Percentiles rank a stretch among this genome's conserved stretches.
These are phyloP conservation scores for Peromyscus maniculatus DNA, from an alignment of 2,113 vertebrate species.

Conservation along the genomic window DNA sequence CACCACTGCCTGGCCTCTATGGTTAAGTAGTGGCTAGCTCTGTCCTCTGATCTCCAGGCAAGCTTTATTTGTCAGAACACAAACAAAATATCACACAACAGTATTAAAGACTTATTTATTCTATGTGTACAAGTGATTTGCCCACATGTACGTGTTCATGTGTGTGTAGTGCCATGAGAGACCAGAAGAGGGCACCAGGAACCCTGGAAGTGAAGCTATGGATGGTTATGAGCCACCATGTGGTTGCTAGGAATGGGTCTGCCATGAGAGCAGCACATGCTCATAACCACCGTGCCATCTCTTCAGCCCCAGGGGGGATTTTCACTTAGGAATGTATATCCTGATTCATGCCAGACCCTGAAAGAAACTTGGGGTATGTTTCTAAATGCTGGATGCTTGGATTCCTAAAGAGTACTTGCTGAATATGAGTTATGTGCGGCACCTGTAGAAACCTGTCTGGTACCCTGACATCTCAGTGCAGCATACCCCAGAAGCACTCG, in stretches of 20 bases:
- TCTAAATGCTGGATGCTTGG: not conserved
- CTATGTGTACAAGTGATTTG: not conserved
- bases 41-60: too few species aligned
- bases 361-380: not conserved
- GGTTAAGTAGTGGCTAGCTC: too few species aligned
- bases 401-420: not conserved
- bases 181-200: not conserved
- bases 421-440: rapidly evolving
- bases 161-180: not conserved
- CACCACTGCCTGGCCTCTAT: too few species aligned
- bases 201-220: not conserved
- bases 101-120: not conserved
- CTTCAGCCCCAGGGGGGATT: not conserved
- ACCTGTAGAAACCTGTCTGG: not conserved
- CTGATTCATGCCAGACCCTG: not conserved
- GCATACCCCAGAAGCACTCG: not conserved
- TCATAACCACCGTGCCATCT: not conserved
- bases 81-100: too few species aligned
- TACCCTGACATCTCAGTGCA: not conserved
- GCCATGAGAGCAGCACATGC: not conserved
- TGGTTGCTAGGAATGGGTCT: too few species aligned
- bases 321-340: not conserved
- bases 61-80: too few species aligned
- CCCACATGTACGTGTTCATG: not conserved
- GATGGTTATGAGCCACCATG: not conserved